Conservation (phyloP, 2,113 vertebrate genomes). For the Cygnus buccinator region DNA sequence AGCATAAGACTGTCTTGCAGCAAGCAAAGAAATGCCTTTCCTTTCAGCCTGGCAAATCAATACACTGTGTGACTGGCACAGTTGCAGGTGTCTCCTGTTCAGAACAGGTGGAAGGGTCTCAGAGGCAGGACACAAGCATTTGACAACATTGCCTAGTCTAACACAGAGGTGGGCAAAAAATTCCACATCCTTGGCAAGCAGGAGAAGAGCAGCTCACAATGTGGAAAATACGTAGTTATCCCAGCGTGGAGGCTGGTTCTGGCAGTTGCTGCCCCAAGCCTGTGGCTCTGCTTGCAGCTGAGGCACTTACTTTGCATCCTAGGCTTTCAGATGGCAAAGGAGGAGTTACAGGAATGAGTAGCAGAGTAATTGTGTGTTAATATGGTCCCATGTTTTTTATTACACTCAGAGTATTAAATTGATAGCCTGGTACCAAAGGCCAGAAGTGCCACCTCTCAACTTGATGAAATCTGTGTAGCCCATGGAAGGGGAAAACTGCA, state of each 20-base stretch:
- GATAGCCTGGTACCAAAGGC: conserved; percentile 73
- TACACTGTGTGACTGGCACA: background rate
- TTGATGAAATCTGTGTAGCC: conserved; percentile 71
- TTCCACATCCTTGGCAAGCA: background rate
- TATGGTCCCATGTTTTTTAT: conserved; percentile 6
- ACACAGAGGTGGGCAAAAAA: background rate
- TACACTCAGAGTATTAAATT: conserved; percentile 58
- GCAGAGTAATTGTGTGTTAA: background rate
- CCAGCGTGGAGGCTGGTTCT: background rate
- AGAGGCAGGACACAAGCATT: background rate
- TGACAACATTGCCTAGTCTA: background rate
- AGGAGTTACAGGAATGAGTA: background rate
- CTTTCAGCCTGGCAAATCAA: background rate
- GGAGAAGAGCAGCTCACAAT: background rate
- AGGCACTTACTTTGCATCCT: background rate
- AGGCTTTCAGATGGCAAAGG: background rate
- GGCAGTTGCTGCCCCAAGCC: background rate
- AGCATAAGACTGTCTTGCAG: background rate
- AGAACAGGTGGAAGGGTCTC: background rate
- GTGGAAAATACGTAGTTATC: background rate
- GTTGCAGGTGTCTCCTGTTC: background rate
- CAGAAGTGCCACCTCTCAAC: conserved; percentile 73
- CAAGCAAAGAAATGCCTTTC: background rate
- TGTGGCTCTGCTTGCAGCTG: background rate
- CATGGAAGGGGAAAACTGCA: conserved; percentile 24